These are phyloP conservation scores for Papilio helenus DNA, from an alignment of 1,140 invertebrate genomes.

Conservation along the genomic window DNA sequence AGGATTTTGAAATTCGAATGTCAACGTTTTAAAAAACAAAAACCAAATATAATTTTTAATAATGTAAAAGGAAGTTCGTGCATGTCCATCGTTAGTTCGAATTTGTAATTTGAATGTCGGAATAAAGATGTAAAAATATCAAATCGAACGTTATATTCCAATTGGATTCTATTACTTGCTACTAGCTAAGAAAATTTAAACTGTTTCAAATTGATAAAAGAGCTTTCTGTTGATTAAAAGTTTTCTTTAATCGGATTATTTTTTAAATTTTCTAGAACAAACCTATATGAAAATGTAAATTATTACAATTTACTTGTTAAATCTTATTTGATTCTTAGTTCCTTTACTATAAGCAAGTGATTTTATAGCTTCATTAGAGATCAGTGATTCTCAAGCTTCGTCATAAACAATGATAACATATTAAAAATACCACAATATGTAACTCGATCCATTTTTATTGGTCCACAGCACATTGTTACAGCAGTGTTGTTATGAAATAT, in stretches of 20 bases:
- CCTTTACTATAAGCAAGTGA: background rate
- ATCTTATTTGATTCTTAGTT: too few species aligned
- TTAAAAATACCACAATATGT: conserved; percentile 26
- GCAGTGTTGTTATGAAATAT: conserved; percentile 33
- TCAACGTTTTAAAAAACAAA: background rate
- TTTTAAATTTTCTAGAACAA: too few species aligned
- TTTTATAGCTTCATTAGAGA: conserved; percentile 4
- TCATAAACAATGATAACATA: conserved; percentile 32
- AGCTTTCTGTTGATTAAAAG: background rate
- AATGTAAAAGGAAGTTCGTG: too few species aligned
- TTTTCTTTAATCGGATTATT: too few species aligned
- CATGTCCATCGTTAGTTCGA: background rate
- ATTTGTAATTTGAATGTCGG: too few species aligned
- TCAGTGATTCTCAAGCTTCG: conserved; percentile 16
- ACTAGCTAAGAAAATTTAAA: background rate
- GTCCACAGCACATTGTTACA: conserved; percentile 27
- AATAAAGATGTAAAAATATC: too few species aligned
- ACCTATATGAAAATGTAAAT: too few species aligned
- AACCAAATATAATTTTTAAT: background rate
- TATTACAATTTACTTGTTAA: background rate
- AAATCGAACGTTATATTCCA: background rate
- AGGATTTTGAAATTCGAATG: background rate
- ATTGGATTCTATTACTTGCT: background rate
- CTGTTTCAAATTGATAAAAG: background rate
- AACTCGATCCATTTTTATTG: conserved; percentile 24